These are phyloP conservation scores for Trachurus trachurus DNA, from an alignment of 2,797 vertebrate genomes.

Conservation along the genomic window DNA sequence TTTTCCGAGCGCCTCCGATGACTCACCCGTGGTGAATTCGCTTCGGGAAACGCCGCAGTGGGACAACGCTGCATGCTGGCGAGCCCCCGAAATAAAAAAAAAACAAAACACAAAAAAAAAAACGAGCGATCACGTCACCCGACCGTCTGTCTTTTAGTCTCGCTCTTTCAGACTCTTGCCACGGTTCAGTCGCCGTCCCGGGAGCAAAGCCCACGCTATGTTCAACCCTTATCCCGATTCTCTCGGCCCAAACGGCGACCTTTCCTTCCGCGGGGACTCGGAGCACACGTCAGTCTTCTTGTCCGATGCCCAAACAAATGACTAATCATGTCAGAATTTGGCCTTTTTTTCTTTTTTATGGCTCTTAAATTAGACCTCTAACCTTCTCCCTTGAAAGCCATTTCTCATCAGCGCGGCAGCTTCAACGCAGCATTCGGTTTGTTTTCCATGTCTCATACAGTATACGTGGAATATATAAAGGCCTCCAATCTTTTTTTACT, in stretches of 20 bases:
- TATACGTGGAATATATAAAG: too few species aligned
- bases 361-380: slow-evolving; percentile 47
- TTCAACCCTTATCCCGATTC: slow-evolving; percentile 63
- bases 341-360: slow-evolving; percentile 27
- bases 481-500: too few species aligned
- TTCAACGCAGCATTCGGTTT: background rate
- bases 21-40: slow-evolving; percentile 68
- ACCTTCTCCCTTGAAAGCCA: slow-evolving; percentile 63
- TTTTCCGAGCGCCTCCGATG: slow-evolving; percentile 67
- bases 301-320: slow-evolving; percentile 65
- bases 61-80: slow-evolving; percentile 49
- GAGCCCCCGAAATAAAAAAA: background rate
- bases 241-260: slow-evolving; percentile 62
- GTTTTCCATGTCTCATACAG: background rate
- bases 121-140: slow-evolving; percentile 37
- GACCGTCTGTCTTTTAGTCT: slow-evolving; percentile 30
- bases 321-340: slow-evolving; percentile 60
- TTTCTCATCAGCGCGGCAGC: slow-evolving; percentile 37
- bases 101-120: background rate
- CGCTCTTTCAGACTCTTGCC: slow-evolving; percentile 17
- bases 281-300: slow-evolving; percentile 55
- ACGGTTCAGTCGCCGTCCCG: slow-evolving; percentile 37
- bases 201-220: slow-evolving; percentile 59
- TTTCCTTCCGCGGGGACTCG: slow-evolving; percentile 58
- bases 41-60: slow-evolving; percentile 61